Conservation (phyloP, 1,140 invertebrate species). For the Bradysia coprophila region DNA sequence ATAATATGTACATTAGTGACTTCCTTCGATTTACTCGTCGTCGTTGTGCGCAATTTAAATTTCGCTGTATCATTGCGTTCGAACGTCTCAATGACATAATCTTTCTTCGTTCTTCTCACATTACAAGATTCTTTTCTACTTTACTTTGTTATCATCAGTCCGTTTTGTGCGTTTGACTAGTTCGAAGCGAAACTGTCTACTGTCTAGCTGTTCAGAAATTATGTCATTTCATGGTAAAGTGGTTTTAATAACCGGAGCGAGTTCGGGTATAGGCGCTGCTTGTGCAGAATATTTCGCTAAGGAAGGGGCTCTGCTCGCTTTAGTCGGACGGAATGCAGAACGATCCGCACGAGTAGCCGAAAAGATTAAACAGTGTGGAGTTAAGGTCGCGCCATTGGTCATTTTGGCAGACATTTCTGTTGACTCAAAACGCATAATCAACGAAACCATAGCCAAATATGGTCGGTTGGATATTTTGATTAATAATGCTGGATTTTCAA, state of each 20-base stretch:
- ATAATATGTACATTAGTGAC: too few species aligned
- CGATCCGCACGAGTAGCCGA: slow-evolving; percentile 40
- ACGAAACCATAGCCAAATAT: slow-evolving; percentile 46
- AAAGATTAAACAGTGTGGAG: not conserved
- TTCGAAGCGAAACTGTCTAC: too few species aligned
- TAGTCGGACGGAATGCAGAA: slow-evolving; percentile 55
- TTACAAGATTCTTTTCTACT: too few species aligned
- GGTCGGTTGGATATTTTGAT: slow-evolving; percentile 59
- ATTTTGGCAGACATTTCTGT: slow-evolving; percentile 43
- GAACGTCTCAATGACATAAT: too few species aligned
- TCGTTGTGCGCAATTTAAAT: too few species aligned
- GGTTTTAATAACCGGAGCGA: slow-evolving; percentile 43
- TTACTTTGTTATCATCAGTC: too few species aligned
- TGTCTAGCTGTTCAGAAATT: too few species aligned
- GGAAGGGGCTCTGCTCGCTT: slow-evolving; percentile 47
- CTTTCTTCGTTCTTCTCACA: too few species aligned
- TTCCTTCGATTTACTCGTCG: too few species aligned
- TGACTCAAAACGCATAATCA: slow-evolving; percentile 51
- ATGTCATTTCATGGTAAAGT: not conserved
- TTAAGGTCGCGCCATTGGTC: not conserved
- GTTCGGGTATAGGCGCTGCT: slow-evolving; percentile 71
- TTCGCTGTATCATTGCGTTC: too few species aligned
- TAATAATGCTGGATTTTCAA: slow-evolving; percentile 77
- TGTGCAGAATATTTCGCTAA: slow-evolving; percentile 59
- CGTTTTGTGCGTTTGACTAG: too few species aligned